Conservation (phyloP, 2,113 vertebrate species). For the Chinchilla lanigera region DNA sequence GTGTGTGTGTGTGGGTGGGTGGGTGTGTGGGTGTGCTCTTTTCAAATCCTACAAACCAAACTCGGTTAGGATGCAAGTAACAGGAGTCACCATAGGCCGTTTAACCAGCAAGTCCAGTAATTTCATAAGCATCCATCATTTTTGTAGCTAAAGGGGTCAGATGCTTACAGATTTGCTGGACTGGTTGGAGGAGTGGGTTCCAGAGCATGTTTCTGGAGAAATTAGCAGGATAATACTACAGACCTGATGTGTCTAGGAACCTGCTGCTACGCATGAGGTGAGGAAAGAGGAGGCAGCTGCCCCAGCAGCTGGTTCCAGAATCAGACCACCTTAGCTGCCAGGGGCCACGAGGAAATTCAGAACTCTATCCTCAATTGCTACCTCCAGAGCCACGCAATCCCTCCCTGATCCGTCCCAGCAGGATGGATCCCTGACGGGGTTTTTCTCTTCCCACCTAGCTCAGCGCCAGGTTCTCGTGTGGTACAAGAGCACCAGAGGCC, state of each 20-base stretch:
- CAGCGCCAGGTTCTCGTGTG: not conserved
- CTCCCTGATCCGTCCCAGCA: too few relatives aligned
- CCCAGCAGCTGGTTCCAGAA: not conserved
- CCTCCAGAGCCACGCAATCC: rapidly evolving
- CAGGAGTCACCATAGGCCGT: not conserved
- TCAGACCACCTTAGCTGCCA: not conserved
- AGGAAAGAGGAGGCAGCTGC: not conserved
- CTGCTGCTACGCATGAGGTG: rapidly evolving
- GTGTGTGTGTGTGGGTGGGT: not conserved
- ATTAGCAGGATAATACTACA: not conserved
- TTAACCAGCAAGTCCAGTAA: not conserved
- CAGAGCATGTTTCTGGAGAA: not conserved
- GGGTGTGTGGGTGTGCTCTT: too few relatives aligned
- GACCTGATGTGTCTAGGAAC: not conserved
- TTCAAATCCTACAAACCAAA: not conserved
- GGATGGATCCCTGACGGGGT: not conserved
- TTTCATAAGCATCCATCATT: not conserved
- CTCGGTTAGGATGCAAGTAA: not conserved
- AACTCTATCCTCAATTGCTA: not conserved
- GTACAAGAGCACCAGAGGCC: rapidly evolving
- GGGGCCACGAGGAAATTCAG: rapidly evolving
- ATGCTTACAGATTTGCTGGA: not conserved
- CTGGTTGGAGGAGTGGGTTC: not conserved
- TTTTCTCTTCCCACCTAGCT: not conserved
- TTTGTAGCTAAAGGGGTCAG: not conserved